These are phyloP conservation scores for Kryptolebias marmoratus DNA, from an alignment of 2,113 vertebrate genomes.

Conservation along the genomic window DNA sequence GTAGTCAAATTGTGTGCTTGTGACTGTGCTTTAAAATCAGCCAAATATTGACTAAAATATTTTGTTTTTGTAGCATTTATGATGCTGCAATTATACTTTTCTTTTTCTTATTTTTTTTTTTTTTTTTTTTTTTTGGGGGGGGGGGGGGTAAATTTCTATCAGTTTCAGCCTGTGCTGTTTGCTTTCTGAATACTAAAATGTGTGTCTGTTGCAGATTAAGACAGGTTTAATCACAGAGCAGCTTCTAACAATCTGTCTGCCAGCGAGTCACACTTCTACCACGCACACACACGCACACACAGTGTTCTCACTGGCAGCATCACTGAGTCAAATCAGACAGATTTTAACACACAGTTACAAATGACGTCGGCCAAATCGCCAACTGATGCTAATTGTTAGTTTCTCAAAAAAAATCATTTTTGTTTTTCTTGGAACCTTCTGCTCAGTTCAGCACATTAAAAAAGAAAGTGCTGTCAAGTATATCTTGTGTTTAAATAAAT, in stretches of 20 bases:
- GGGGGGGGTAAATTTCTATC: not conserved
- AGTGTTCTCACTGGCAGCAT: slow-evolving; percentile 22
- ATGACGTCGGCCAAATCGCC: slow-evolving; percentile 19
- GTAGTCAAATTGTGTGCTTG: not conserved
- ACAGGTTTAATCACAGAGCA: slow-evolving; percentile 68
- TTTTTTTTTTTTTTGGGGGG: too few relatives aligned
- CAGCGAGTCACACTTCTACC: slow-evolving; percentile 40
- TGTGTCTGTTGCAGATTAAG: slow-evolving; percentile 60
- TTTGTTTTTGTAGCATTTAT: too few relatives aligned
- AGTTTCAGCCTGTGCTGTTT: slow-evolving; percentile 7
- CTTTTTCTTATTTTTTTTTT: too few relatives aligned
- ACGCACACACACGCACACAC: slow-evolving; percentile 4
- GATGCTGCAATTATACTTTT: too few relatives aligned
- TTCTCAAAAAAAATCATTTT: not conserved
- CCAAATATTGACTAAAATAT: not conserved
- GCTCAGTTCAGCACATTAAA: not conserved
- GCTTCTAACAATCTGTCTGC: slow-evolving; percentile 68
- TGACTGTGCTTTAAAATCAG: not conserved
- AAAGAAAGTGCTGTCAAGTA: not conserved
- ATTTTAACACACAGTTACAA: slow-evolving; percentile 15
- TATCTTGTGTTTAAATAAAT: not conserved
- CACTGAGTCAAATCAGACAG: slow-evolving; percentile 39
- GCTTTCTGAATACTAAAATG: slow-evolving; percentile 13
- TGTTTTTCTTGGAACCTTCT: not conserved
- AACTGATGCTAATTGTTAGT: not conserved